Base-by-base conservation (phyloP, 2,113 vertebrate genomes). In the Calcarius ornatus region DNA sequence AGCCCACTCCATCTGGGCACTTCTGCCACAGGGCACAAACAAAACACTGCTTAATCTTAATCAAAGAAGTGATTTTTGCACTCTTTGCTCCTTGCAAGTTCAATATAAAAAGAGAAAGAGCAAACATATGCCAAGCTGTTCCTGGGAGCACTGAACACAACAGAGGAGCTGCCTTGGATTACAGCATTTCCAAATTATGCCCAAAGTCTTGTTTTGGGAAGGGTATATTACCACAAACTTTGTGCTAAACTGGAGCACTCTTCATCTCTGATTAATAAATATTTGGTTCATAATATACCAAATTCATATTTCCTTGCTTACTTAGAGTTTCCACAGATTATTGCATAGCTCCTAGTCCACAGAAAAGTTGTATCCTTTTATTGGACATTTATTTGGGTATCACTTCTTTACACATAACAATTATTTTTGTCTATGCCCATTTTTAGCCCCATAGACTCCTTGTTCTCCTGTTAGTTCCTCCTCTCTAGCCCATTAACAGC, bases 1-100 rank as follows among this genome's bases (percentile, higher is more conserved):
- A 81, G 28, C 56, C 77, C 43, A 61, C 37, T 78, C 69, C 61
- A 57, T 91, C 70, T 89, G 88, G 83, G 83, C 81, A 87, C 70
- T 92, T 64, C 65, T 92, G 72, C 86, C 76, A 92, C 72, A 81
- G 78, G 94, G 86, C 89, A 96, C 51, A 61, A 94, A 84, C 38
- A 87, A 70, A 87, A 59, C 25, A 15, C 60, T 89, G 69, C 57
- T 89, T 91, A 76, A 64, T 57, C 69, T 38, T 87, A 91, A 86
- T 79, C 65, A 87, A 76, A 96, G 64, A 76, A 94, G 35, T 40
- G 28, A 68, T 25, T 42, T 92, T 61, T 84, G 37, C 45, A 87
- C 53, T 57, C 33, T 57, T 57, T 89, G 70, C 53, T 57, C 33
- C 35, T 57, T 89, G 70, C 28, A 79, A 86, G 81, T 71, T 79